These are phyloP conservation scores for Drosophila subquinaria DNA, from an alignment of 2,888 invertebrate species.

Conservation along the genomic window DNA sequence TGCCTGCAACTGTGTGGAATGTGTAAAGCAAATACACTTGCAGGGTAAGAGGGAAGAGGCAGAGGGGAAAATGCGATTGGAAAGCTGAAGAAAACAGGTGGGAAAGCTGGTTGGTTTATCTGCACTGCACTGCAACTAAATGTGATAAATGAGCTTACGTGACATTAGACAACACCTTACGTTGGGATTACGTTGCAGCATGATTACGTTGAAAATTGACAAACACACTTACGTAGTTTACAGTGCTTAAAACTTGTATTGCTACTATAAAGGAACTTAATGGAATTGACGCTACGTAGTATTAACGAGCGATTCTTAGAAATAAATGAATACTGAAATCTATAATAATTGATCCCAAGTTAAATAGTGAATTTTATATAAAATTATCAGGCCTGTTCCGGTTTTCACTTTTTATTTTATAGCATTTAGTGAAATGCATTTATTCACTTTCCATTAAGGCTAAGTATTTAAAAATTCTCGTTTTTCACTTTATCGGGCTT, in stretches of 20 bases:
- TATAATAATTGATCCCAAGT: too few species aligned
- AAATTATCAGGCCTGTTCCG: too few species aligned
- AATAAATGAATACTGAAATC: too few species aligned
- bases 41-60: too few species aligned
- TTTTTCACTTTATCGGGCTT: too few species aligned
- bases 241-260: not conserved
- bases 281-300: not conserved
- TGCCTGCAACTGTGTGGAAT: slow-evolving; percentile 25
- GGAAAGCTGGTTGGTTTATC: not conserved
- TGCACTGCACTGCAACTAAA: slow-evolving; percentile 26
- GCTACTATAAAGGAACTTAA: not conserved
- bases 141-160: slow-evolving; percentile 68
- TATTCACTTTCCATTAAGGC: too few species aligned
- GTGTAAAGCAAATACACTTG: slow-evolving; percentile 41
- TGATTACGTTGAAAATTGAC: slow-evolving; percentile 54
- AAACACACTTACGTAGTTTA: slow-evolving; percentile 50
- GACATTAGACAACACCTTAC: slow-evolving; percentile 70
- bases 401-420: too few species aligned
- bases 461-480: too few species aligned
- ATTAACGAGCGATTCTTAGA: too few species aligned
- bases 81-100: not conserved
- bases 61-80: too few species aligned
- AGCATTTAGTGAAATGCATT: too few species aligned
- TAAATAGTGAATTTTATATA: not conserved
- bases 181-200: slow-evolving; percentile 51